Conservation (phyloP, 2,797 vertebrate genomes). For the Myiotriccus ornatus region DNA sequence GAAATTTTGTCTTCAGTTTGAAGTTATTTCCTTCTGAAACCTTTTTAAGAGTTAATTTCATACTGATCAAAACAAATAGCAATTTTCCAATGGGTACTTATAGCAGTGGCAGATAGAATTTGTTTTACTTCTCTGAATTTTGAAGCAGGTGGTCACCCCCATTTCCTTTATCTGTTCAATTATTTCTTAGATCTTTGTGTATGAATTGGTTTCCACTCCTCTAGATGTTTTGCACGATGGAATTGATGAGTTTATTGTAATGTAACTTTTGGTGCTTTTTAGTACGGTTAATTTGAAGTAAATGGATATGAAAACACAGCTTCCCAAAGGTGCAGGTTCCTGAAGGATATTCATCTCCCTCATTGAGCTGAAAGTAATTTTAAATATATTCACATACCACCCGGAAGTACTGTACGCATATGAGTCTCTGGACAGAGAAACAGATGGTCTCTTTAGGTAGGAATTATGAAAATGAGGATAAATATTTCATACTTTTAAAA, state of each 20-base stretch:
- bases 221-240: background rate
- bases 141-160: background rate
- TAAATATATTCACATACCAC: background rate
- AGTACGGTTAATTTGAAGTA: background rate
- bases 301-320: background rate
- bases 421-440: constrained; percentile 18
- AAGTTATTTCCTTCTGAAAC: background rate
- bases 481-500: constrained; percentile 10
- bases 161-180: background rate
- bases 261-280: background rate
- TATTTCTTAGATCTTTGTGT: background rate
- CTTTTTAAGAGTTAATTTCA: background rate
- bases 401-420: background rate
- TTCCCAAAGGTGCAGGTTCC: background rate
- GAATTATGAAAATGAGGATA: constrained; percentile 34
- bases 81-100: background rate
- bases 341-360: background rate
- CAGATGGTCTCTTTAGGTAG: constrained; percentile 22
- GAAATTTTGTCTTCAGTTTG: background rate
- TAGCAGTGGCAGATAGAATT: background rate
- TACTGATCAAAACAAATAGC: background rate
- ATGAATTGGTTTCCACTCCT: background rate
- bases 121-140: background rate
- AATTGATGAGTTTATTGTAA: background rate
- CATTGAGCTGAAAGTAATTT: background rate